Conservation (phyloP, 1,140 invertebrate species). For the Ceratosolen fusciceps region DNA sequence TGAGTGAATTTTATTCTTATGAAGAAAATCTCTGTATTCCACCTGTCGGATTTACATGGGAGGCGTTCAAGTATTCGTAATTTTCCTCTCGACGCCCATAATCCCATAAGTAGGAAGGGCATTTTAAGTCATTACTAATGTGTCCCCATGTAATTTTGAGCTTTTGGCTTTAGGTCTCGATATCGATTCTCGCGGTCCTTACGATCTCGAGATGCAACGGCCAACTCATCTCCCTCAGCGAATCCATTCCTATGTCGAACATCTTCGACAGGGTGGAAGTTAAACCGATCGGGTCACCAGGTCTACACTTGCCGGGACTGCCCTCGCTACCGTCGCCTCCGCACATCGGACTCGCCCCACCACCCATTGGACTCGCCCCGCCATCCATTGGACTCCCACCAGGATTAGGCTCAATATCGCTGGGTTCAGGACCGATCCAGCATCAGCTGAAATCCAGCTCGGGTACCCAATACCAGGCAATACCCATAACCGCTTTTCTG, state of each 20-base stretch:
- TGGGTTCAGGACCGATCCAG: background rate
- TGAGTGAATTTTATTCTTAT: background rate
- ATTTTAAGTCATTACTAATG: too few relatives aligned
- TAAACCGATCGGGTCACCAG: background rate
- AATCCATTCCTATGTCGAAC: background rate
- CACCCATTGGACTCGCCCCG: too few relatives aligned
- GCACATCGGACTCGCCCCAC: too few relatives aligned
- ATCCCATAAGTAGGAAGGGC: background rate
- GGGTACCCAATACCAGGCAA: background rate
- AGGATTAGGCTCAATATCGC: too few relatives aligned
- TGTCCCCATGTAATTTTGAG: background rate
- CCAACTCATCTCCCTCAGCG: background rate
- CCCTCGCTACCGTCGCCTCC: background rate
- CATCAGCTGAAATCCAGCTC: background rate
- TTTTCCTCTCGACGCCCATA: background rate
- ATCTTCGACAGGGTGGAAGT: background rate
- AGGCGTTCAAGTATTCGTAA: background rate
- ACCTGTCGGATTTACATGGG: background rate
- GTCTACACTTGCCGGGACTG: background rate
- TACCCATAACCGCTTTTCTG: background rate
- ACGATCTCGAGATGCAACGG: background rate
- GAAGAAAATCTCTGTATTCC: background rate
- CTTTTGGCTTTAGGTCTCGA: background rate
- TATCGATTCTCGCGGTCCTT: background rate
- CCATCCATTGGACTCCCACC: too few relatives aligned